Evolutionary conservation across 2,797 vertebrate species (phyloP), one percentile per base, ranked within the genome.

Genomic region (Peromyscus melanophrys): DNA sequence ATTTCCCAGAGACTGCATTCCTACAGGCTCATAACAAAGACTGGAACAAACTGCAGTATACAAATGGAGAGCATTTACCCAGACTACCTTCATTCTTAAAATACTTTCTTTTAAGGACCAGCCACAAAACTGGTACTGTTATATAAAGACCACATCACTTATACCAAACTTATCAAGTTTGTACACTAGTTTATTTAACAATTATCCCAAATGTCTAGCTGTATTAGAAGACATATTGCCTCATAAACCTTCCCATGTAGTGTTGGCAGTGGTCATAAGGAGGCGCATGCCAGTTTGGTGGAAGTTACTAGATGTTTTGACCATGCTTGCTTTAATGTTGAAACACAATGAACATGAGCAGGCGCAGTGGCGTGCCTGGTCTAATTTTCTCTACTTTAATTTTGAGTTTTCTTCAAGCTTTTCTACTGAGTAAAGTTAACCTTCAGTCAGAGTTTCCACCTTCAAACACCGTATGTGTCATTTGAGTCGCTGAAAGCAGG

Each of bases 11-110:
- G 71, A 55, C 52, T 67, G 12, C 46, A 37, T 81, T 93, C 84
- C 78, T 43, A 2, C 71, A 78, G 29, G 9, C 76, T 94, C 49
- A 49, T 55, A 49, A 76, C 77, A 77, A 73, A 67, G 31, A 75
- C 59, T n/a, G 69, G 46, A 85, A 76, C 76, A 57, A 96, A 93
- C 63, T 84, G 10, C 31, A 40, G 1, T n/a, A 29, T 55, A 73
- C 94, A 93, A 61, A 61, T 29, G 17, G 82, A 94, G 55, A 37
- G 11, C 87, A 27, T 96, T 96, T 87, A 59, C 40, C 77, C 52
- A 81, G 82, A 95, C 85, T 88, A 49, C 67, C 93, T 95, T 92
- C 95, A 96, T 97, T 97, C 93, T 93, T 95, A 97, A 97, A 96
- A 97, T 96, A 78, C 13, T 73, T 46, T 67, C 65, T 75, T 71